Conservation (phyloP, 2,888 invertebrate species). For the Phytoseiulus persimilis region DNA sequence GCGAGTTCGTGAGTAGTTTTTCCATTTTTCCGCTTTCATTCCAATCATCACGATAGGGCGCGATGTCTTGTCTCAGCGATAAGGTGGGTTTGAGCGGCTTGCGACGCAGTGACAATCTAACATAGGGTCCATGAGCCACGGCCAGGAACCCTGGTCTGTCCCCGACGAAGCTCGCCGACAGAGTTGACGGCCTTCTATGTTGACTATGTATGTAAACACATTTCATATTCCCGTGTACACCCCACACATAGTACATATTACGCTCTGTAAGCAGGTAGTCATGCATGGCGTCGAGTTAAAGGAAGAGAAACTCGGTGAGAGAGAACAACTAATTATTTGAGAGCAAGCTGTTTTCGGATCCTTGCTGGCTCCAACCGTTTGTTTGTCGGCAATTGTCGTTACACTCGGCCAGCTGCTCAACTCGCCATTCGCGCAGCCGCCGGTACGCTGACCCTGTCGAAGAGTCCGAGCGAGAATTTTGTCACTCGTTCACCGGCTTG, state of each 20-base stretch:
- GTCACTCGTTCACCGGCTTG: background rate
- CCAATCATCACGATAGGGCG: background rate
- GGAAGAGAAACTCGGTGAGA: background rate
- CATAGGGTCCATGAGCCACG: no score
- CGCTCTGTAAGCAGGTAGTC: background rate
- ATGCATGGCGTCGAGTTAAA: background rate
- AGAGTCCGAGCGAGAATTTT: background rate
- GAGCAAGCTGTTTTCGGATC: background rate
- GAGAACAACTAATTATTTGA: background rate
- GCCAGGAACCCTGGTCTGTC: background rate
- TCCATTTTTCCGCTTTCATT: background rate
- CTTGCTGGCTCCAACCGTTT: background rate
- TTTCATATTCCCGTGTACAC: background rate
- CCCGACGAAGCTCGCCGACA: background rate
- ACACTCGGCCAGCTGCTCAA: background rate
- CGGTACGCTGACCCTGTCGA: background rate
- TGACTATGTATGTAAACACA: background rate
- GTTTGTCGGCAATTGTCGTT: background rate
- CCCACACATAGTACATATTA: background rate
- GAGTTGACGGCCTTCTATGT: background rate
- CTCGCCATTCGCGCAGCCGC: background rate
- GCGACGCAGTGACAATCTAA: no score
- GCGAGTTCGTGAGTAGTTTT: conserved; percentile 32
- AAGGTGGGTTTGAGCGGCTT: no score
- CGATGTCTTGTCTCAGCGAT: background rate